Conservation (phyloP, 1,140 invertebrate genomes). For the Brachionus rotundiformis region DNA sequence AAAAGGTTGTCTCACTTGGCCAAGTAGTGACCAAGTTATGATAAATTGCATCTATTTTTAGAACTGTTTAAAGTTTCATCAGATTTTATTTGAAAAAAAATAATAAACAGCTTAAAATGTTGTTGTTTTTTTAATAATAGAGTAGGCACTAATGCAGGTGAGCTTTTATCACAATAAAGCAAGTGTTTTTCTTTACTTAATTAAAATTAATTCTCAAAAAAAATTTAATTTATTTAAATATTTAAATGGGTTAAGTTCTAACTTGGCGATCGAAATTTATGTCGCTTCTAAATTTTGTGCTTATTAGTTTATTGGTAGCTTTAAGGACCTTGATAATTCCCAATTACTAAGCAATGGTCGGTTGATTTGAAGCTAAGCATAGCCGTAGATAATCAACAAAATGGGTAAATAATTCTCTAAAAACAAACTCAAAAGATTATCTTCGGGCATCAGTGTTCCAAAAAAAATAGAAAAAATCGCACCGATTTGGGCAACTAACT, state of each 20-base stretch:
- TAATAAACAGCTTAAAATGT: background rate
- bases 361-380: slow-evolving; percentile 7
- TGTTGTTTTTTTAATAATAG: background rate
- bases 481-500: background rate
- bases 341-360: slow-evolving; percentile 6
- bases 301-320: slow-evolving; percentile 11
- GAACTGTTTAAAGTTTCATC: background rate
- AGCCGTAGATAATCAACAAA: background rate
- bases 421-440: background rate
- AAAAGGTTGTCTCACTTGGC: background rate
- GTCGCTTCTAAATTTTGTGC: background rate
- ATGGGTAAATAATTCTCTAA: background rate
- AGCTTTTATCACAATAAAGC: background rate
- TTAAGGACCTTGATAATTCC: background rate
- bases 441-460: background rate
- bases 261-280: background rate
- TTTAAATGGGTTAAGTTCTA: slow-evolving; percentile 3
- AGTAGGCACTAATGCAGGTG: slow-evolving; percentile 9
- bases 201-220: slow-evolving; percentile 1
- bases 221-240: background rate
- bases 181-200: background rate
- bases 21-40: background rate
- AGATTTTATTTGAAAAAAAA: background rate
- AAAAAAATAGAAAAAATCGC: background rate
- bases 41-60: too few relatives aligned